phyloP scores from a whole-genome alignment of 1,140 invertebrate genomes.

The Microplitis mediator region DNA sequence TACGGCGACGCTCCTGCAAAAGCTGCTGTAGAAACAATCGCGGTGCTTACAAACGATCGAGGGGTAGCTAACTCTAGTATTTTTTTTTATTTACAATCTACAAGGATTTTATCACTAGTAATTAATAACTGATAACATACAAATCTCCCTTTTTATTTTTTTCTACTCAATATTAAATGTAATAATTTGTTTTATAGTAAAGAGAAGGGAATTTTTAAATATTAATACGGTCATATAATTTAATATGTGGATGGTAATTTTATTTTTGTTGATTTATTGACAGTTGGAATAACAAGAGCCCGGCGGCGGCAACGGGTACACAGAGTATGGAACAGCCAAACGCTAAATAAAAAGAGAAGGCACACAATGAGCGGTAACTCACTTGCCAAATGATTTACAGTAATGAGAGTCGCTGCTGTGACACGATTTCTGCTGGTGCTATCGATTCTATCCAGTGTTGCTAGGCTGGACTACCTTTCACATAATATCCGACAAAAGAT shows the following conservation, averaged over 20 bases:
- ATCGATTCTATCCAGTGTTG: constrained; percentile 27
- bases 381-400: constrained; percentile 54
- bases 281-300: constrained; percentile 40
- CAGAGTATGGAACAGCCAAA: no score
- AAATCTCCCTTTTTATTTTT: no score
- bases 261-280: constrained; percentile 48
- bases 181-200: no score
- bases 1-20: constrained; percentile 86
- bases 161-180: no score
- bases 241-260: constrained; percentile 36
- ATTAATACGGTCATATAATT: neutral
- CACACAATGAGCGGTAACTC: constrained; percentile 54
- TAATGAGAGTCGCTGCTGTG: constrained; percentile 49
- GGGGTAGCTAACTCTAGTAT: constrained; percentile 35
- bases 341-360: constrained; percentile 17
- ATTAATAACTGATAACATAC: no score
- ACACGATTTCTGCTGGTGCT: constrained; percentile 28
- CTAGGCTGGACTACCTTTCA: constrained; percentile 22
- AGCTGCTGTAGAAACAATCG: constrained; percentile 64
- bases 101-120: constrained; percentile 9
- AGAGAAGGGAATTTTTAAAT: no score
- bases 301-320: constrained; percentile 16
- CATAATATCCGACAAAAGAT: neutral
- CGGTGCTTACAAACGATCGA: constrained; percentile 61
- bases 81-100: constrained; percentile 14